These are phyloP conservation scores for Gadopsis marmoratus DNA, from an alignment of 2,797 vertebrate species.

Conservation along the genomic window DNA sequence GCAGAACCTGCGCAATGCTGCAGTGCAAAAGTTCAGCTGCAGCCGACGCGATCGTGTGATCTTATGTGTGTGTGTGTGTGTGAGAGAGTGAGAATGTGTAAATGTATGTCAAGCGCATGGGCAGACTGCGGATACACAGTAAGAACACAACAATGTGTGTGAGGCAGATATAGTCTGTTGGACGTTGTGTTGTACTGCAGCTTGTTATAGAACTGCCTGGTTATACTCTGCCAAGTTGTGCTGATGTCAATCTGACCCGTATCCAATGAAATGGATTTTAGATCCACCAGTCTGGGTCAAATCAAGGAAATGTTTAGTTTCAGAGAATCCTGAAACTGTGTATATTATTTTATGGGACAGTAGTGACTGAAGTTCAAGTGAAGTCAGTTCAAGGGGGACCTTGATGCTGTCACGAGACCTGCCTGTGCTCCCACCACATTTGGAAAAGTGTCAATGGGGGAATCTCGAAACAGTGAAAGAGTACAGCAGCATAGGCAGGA, in stretches of 20 bases:
- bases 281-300: no score
- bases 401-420: no score
- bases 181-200: constrained; percentile 33
- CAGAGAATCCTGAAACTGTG: no score
- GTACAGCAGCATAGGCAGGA: no score
- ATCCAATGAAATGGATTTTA: no score
- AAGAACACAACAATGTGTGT: constrained; percentile 45
- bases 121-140: constrained; percentile 43
- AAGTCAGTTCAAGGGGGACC: no score
- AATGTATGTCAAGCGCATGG: constrained; percentile 46
- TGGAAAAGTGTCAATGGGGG: no score
- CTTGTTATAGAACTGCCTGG: constrained; percentile 24
- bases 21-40: constrained; percentile 84
- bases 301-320: no score
- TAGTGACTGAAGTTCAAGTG: no score
- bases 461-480: no score
- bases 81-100: constrained; percentile 37
- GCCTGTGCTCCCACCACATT: no score
- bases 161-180: constrained; percentile 40
- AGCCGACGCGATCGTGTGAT: constrained; percentile 69
- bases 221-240: constrained; percentile 33
- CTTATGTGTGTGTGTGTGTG: constrained; percentile 23
- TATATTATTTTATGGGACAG: no score
- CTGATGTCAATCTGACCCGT: neutral
- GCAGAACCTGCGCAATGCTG: constrained; percentile 76